These are phyloP conservation scores for Synanceia verrucosa DNA, from an alignment of 2,797 vertebrate genomes.

Conservation along the genomic window DNA sequence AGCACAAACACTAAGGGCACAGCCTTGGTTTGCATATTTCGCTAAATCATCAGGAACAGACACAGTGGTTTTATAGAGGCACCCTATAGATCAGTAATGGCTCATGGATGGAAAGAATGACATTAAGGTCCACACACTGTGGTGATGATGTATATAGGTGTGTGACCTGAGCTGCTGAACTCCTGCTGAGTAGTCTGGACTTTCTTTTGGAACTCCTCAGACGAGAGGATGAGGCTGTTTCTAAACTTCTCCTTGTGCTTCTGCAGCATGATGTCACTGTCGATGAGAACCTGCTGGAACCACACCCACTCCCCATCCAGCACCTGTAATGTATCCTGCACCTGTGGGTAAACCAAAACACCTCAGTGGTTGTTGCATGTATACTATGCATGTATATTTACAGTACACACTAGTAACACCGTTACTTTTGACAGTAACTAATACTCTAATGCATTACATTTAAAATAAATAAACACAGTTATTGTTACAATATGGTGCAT, in stretches of 20 bases:
- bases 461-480: no score
- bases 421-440: not conserved
- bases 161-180: constrained; percentile 81
- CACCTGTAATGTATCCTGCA: constrained; percentile 80
- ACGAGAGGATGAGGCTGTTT: constrained; percentile 79
- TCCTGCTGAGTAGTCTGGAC: constrained; percentile 78
- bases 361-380: not conserved
- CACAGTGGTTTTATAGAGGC: constrained; percentile 19
- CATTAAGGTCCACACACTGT: not conserved
- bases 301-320: constrained; percentile 83
- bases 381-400: no score
- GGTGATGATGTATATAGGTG: not conserved
- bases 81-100: constrained; percentile 10
- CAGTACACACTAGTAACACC: not conserved
- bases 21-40: no score
- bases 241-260: constrained; percentile 88
- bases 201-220: constrained; percentile 88
- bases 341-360: constrained; percentile 68
- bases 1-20: not conserved
- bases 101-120: not conserved
- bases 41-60: no score
- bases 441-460: no score
- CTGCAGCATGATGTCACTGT: constrained; percentile 84
- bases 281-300: constrained; percentile 87
- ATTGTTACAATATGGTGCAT: no score